Evolutionary conservation across 2,888 invertebrate species (phyloP).

Genomic region (Acronicta alni): DNA sequence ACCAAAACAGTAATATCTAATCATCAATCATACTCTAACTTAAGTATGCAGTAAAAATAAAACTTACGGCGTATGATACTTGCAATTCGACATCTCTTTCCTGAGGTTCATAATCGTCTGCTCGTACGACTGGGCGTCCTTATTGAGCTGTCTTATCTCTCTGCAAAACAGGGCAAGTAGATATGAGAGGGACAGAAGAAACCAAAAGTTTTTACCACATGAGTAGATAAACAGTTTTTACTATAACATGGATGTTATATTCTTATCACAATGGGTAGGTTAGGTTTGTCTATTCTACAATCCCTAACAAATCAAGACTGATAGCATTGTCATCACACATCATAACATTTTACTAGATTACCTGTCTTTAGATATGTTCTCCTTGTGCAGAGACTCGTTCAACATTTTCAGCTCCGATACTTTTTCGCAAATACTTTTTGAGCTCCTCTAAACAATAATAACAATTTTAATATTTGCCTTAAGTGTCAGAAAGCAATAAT

Average conservation of each 20-base stretch:
- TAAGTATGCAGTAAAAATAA: background rate
- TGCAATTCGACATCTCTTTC: conserved; percentile 65
- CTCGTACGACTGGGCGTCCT: conserved; percentile 74
- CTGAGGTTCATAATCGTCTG: conserved; percentile 70
- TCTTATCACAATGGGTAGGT: no score
- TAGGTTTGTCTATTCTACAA: no score
- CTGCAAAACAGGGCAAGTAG: conserved; percentile 57
- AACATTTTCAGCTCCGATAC: conserved; percentile 66
- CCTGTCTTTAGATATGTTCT: conserved; percentile 77
- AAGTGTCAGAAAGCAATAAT: no score
- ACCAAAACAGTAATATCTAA: no score
- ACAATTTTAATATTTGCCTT: no score
- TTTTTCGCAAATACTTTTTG: conserved; percentile 55
- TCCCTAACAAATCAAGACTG: no score
- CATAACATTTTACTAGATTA: conserved; percentile 39
- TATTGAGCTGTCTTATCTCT: conserved; percentile 76
- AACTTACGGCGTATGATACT: conserved; percentile 68
- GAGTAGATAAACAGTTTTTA: no score
- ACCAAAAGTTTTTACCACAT: no score
- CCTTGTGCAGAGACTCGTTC: conserved; percentile 74
- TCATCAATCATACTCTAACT: background rate
- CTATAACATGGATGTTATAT: no score
- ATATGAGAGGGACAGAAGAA: no score
- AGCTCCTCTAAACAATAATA: conserved; percentile 56
- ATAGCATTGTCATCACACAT: no score